Percentiles rank a stretch among this genome's conserved stretches.
Conservation (phyloP, 2,113 vertebrate genomes). For the Petrocephalus zakoni region DNA sequence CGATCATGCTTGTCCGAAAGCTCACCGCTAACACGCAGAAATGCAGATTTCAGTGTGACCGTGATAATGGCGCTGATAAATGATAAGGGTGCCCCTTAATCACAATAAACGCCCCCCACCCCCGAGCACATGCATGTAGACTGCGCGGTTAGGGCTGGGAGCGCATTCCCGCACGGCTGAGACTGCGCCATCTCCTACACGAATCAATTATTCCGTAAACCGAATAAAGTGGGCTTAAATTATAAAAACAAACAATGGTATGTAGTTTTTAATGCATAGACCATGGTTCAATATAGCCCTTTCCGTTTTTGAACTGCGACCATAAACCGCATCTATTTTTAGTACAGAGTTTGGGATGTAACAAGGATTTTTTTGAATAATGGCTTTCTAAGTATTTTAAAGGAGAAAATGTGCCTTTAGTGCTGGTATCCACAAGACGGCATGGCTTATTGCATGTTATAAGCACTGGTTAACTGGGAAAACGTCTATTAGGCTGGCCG, state of each 20-base stretch:
- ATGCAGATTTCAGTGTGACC: not conserved
- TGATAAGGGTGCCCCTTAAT: not conserved
- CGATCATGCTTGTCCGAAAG: not conserved
- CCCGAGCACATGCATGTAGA: not conserved
- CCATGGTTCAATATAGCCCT: slow-evolving; percentile 53
- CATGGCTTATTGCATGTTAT: slow-evolving; percentile 30
- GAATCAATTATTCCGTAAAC: slow-evolving; percentile 31
- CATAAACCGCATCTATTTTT: slow-evolving; percentile 65
- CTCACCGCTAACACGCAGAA: not conserved
- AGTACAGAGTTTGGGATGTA: slow-evolving; percentile 59
- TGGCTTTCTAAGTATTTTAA: slow-evolving; percentile 47
- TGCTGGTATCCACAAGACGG: slow-evolving; percentile 31
- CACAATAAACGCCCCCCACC: not conserved
- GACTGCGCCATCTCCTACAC: not conserved
- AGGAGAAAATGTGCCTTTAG: slow-evolving; percentile 41
- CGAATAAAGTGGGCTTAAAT: slow-evolving; percentile 44
- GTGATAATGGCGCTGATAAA: not conserved
- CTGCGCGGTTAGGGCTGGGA: not conserved
- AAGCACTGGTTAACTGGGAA: slow-evolving; percentile 27
- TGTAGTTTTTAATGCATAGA: slow-evolving; percentile 48
- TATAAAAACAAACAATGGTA: slow-evolving; percentile 58
- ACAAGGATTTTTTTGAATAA: slow-evolving; percentile 37
- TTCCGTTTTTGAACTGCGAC: slow-evolving; percentile 54
- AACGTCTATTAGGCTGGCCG: slow-evolving; percentile 32
- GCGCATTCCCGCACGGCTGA: not conserved